Evolutionary conservation across 1,140 invertebrate species (phyloP).

Genomic region (Alviniconcha marisindica): DNA sequence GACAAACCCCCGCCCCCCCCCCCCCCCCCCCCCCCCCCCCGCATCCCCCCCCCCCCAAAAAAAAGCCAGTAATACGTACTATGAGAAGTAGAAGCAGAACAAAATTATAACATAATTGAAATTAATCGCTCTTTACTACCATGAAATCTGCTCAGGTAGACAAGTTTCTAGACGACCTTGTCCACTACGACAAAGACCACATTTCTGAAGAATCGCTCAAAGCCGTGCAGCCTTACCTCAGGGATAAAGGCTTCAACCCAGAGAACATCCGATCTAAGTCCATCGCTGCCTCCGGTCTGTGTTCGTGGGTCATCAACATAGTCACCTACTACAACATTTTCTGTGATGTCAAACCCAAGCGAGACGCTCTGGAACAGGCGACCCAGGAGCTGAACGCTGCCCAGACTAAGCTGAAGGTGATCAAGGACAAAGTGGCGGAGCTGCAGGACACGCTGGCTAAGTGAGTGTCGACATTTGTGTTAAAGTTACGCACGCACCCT

Average conservation of each 20-base stretch:
- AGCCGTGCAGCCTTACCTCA: slow-evolving; percentile 92
- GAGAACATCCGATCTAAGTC: slow-evolving; percentile 95
- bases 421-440: slow-evolving; percentile 93
- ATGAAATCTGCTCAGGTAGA: slow-evolving; percentile 80
- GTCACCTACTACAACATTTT: slow-evolving; percentile 93
- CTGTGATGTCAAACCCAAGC: slow-evolving; percentile 96
- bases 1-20: too few relatives aligned
- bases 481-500: too few relatives aligned
- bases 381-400: slow-evolving; percentile 93
- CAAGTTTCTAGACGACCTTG: slow-evolving; percentile 90
- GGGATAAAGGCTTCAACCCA: slow-evolving; percentile 93
- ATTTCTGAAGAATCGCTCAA: slow-evolving; percentile 95
- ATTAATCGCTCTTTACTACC: too few relatives aligned
- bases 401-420: slow-evolving; percentile 89
- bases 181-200: slow-evolving; percentile 97
- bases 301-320: slow-evolving; percentile 98
- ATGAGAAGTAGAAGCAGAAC: too few relatives aligned
- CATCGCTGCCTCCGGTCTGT: slow-evolving; percentile 90
- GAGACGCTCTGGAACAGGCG: slow-evolving; percentile 91
- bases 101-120: too few relatives aligned
- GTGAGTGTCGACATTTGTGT: too few relatives aligned
- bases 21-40: too few relatives aligned
- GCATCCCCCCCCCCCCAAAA: too few relatives aligned
- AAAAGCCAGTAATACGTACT: too few relatives aligned
- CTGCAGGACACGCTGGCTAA: slow-evolving; percentile 91